Evolutionary conservation across 2,888 invertebrate species (phyloP).

Genomic region (Tolmerus cingulatus): DNA sequence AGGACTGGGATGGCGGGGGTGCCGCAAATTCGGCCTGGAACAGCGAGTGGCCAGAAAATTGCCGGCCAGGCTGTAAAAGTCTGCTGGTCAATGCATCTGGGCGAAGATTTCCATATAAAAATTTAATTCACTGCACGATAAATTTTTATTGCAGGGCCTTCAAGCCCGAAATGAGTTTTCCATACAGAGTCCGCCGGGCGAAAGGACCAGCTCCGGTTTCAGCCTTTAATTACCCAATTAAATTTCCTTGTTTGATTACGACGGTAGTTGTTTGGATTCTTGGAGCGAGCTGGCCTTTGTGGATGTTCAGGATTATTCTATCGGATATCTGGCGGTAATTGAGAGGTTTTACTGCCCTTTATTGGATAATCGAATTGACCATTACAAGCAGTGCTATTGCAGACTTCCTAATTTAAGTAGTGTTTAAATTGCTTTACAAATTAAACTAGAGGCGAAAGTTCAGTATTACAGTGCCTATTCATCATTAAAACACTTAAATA

Average conservation of each 20-base stretch:
- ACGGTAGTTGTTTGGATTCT: slow-evolving; percentile 4
- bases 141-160: slow-evolving; percentile 24
- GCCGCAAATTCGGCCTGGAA: neutral
- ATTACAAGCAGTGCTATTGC: neutral
- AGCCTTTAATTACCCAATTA: slow-evolving; percentile 21
- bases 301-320: neutral
- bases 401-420: neutral
- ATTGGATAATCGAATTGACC: neutral
- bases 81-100: slow-evolving; percentile 27
- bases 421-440: neutral
- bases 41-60: neutral
- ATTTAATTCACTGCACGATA: slow-evolving; percentile 38
- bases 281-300: slow-evolving; percentile 1
- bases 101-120: slow-evolving; percentile 31
- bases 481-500: too few species aligned
- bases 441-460: neutral
- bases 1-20: neutral
- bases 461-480: neutral
- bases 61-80: neutral
- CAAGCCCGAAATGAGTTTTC: slow-evolving; percentile 5
- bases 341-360: neutral
- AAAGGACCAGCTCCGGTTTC: neutral
- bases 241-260: slow-evolving; percentile 5
- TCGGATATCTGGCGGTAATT: neutral
- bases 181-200: neutral